Evolutionary conservation across 2,797 vertebrate genomes (phyloP).

Genomic region (Periophthalmus magnuspinnatus): DNA sequence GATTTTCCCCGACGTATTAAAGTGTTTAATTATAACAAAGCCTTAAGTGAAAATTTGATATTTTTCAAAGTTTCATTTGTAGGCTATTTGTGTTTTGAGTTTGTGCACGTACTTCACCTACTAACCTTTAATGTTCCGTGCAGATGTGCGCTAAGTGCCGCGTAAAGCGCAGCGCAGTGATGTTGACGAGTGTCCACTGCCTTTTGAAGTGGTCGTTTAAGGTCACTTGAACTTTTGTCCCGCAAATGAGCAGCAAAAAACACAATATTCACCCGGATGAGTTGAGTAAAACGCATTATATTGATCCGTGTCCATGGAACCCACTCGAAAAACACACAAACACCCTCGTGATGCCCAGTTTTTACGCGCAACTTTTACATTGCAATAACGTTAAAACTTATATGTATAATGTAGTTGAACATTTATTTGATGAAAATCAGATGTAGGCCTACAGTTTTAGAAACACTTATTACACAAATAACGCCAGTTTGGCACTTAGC

Average conservation of each 20-base stretch:
- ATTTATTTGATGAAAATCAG: not conserved
- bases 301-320: slow-evolving; percentile 8
- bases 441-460: not conserved
- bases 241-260: slow-evolving; percentile 36
- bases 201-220: slow-evolving; percentile 37
- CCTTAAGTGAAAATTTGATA: slow-evolving; percentile 8
- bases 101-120: slow-evolving; percentile 41
- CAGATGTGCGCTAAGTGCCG: slow-evolving; percentile 32
- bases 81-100: slow-evolving; percentile 22
- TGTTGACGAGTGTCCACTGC: slow-evolving; percentile 23
- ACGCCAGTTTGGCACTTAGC: not conserved
- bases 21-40: not conserved
- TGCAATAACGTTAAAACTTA: not conserved
- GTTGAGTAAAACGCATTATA: not conserved
- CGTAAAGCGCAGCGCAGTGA: slow-evolving; percentile 6
- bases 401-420: not conserved
- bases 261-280: slow-evolving; percentile 1
- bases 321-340: not conserved
- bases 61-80: slow-evolving; percentile 18
- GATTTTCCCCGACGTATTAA: not conserved
- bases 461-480: not conserved
- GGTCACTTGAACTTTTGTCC: slow-evolving; percentile 47
- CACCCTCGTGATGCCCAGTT: not conserved
- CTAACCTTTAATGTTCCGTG: slow-evolving; percentile 40
- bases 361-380: not conserved